Evolutionary conservation across 2,888 invertebrate genomes (phyloP).

Genomic region (Drosophila fungiperda): DNA sequence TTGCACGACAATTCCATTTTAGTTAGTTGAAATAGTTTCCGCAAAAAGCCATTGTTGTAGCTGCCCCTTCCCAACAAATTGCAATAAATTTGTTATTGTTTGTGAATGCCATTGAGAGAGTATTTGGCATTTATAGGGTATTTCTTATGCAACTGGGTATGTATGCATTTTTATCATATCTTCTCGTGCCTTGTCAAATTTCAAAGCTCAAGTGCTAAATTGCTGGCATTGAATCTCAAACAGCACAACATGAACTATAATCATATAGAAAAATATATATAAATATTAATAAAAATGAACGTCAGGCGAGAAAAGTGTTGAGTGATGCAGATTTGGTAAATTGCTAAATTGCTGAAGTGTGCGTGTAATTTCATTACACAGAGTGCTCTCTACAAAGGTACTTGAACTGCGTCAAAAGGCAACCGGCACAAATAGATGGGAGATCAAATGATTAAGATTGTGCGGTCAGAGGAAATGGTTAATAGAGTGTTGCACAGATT

Average conservation of each 20-base stretch:
- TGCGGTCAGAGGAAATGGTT: constrained; percentile 35
- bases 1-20: constrained; percentile 42
- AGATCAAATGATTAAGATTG: constrained; percentile 49
- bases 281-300: constrained; percentile 6
- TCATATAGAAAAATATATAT: constrained; percentile 55
- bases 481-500: constrained; percentile 26
- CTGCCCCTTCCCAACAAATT: constrained; percentile 45
- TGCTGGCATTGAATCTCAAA: constrained; percentile 62
- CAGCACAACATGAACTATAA: constrained; percentile 52
- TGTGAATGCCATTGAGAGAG: constrained; percentile 30
- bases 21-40: constrained; percentile 53
- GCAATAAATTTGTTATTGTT: constrained; percentile 60
- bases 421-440: constrained; percentile 17
- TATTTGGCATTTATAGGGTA: constrained; percentile 31
- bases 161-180: constrained; percentile 21
- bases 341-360: constrained; percentile 75
- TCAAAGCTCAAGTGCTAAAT: constrained; percentile 64
- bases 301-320: constrained; percentile 36
- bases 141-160: constrained; percentile 40
- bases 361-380: constrained; percentile 74
- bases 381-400: constrained; percentile 23
- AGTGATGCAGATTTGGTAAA: constrained; percentile 55
- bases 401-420: constrained; percentile 47
- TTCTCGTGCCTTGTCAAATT: constrained; percentile 16
- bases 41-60: constrained; percentile 34